These are phyloP conservation scores for Bombyx mandarina DNA, from an alignment of 1,140 invertebrate species.

Conservation along the genomic window DNA sequence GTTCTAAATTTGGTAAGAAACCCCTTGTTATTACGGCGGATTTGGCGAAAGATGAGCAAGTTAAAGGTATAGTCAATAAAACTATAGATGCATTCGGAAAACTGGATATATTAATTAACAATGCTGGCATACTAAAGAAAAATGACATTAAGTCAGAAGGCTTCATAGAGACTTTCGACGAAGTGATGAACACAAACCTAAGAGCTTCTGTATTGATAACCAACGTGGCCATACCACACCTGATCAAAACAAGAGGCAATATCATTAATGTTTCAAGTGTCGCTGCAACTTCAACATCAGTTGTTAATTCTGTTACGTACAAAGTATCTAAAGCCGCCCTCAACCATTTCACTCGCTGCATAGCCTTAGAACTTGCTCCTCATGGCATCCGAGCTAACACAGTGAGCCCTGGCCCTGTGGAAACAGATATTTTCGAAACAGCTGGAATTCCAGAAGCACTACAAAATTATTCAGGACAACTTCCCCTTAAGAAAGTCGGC, in stretches of 20 bases:
- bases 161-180: background rate
- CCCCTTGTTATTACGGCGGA: conserved; percentile 4
- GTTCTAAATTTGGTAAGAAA: conserved; percentile 4
- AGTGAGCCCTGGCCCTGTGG: conserved; percentile 77
- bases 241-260: conserved; percentile 61
- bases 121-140: conserved; percentile 2
- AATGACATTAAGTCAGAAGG: background rate
- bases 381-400: conserved; percentile 79
- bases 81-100: conserved; percentile 4
- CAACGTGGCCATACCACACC: conserved; percentile 6
- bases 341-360: conserved; percentile 80
- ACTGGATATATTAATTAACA: conserved; percentile 6
- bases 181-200: conserved; percentile 4
- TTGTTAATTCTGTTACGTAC: conserved; percentile 72
- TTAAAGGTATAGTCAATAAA: background rate
- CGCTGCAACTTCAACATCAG: background rate
- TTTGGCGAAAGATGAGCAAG: conserved; percentile 5
- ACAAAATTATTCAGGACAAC: background rate
- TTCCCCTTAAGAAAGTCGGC: conserved; percentile 4
- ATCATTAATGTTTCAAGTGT: conserved; percentile 72
- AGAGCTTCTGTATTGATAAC: conserved; percentile 1
- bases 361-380: conserved; percentile 74
- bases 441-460: background rate
- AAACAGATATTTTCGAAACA: conserved; percentile 74
- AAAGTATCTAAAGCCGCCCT: conserved; percentile 74